A percentile compares a stretch with the other conserved stretches of the same genome.
Conservation (phyloP, 2,888 invertebrate genomes). For the Herminia tarsipennalis region DNA sequence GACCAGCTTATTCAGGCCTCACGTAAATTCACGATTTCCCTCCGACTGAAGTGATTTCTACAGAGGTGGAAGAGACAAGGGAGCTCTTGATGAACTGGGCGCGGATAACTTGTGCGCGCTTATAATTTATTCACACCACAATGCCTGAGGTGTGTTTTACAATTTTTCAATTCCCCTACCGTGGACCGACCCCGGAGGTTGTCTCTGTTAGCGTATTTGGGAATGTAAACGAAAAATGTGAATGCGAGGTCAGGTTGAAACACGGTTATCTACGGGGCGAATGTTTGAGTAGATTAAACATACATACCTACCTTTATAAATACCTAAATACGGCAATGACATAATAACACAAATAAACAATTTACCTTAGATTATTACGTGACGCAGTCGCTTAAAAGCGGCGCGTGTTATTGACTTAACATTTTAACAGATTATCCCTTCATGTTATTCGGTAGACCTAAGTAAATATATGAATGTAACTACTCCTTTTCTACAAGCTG, state of each 20-base stretch:
- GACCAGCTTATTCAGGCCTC: conserved; percentile 59
- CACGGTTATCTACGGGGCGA: conserved; percentile 38
- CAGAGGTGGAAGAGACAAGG: conserved; percentile 47
- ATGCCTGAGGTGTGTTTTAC: conserved; percentile 70
- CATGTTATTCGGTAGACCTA: conserved; percentile 15
- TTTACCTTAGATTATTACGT: conserved; percentile 13
- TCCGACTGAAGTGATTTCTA: conserved; percentile 41
- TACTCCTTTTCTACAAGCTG: conserved; percentile 11
- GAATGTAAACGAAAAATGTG: conserved; percentile 47
- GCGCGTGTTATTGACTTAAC: conserved; percentile 13
- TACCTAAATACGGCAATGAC: conserved; percentile 18
- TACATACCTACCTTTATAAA: conserved; percentile 9
- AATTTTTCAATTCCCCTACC: conserved; percentile 67
- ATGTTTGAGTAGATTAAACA: conserved; percentile 45
- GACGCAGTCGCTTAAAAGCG: conserved; percentile 3
- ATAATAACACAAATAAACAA: conserved; percentile 21
- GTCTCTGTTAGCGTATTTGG: conserved; percentile 49
- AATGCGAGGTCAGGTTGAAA: conserved; percentile 45
- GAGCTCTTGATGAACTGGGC: conserved; percentile 53
- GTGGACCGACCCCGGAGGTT: conserved; percentile 44
- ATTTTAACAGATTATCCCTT: conserved; percentile 24
- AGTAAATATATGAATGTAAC: conserved; percentile 18
- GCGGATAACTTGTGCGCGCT: conserved; percentile 66
- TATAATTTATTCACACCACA: conserved; percentile 80
- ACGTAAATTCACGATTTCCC: conserved; percentile 58